These are phyloP conservation scores for Drosophila antonietae DNA, from an alignment of 2,888 invertebrate genomes.

Conservation along the genomic window DNA sequence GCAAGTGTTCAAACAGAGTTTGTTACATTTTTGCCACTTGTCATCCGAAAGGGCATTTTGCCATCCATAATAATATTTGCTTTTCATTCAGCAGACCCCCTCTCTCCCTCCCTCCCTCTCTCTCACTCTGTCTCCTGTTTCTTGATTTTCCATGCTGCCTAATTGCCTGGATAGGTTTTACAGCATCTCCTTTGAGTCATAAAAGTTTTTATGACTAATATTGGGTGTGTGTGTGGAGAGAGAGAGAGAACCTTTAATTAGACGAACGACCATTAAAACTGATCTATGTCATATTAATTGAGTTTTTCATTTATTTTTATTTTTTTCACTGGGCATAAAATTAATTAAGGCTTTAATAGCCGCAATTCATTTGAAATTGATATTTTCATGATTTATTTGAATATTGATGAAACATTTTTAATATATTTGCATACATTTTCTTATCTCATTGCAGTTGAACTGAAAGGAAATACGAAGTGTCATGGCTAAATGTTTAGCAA, in stretches of 20 bases:
- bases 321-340: conserved; percentile 23
- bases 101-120: too few relatives aligned
- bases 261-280: conserved; percentile 56
- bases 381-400: conserved; percentile 14
- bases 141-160: conserved; percentile 36
- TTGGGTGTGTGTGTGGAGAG: conserved; percentile 20
- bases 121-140: too few relatives aligned
- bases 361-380: conserved; percentile 23
- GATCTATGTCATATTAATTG: conserved; percentile 65
- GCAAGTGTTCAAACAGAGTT: conserved; percentile 53
- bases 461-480: not conserved
- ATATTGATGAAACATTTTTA: conserved; percentile 8
- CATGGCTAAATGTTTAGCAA: conserved; percentile 17
- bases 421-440: conserved; percentile 8
- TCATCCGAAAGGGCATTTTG: conserved; percentile 32
- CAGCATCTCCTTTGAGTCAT: conserved; percentile 45
- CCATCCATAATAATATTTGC: conserved; percentile 64
- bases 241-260: conserved; percentile 63
- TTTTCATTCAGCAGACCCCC: conserved; percentile 51
- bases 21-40: conserved; percentile 37
- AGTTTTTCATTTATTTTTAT: conserved; percentile 10
- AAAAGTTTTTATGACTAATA: conserved; percentile 64
- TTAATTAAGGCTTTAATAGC: conserved; percentile 52
- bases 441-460: conserved; percentile 55
- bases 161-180: conserved; percentile 68